A percentile compares a stretch with the other conserved stretches of the same genome.
Evolutionary conservation across 2,888 invertebrate genomes (phyloP).

Genomic region (Philereme vetulata): DNA sequence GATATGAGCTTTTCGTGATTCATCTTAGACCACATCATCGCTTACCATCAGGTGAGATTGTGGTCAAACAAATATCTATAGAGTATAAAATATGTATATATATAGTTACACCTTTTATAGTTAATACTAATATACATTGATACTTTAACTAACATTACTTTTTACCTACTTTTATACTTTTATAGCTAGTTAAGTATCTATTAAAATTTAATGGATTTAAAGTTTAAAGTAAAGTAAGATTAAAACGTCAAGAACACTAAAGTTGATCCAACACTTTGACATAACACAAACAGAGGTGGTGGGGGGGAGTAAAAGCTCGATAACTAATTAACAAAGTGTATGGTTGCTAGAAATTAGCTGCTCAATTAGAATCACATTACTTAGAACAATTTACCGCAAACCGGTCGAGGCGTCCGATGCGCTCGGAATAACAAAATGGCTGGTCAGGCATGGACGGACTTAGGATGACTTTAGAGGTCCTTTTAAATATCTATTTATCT

Average conservation of each 20-base stretch:
- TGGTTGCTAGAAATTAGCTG: slow-evolving; percentile 75
- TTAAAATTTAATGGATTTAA: no score
- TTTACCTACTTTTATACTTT: no score
- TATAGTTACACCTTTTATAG: no score
- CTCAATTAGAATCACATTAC: slow-evolving; percentile 83
- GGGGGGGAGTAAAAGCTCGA: slow-evolving; percentile 40
- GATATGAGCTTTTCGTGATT: no score
- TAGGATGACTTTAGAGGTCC: slow-evolving; percentile 3
- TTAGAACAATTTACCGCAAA: slow-evolving; percentile 79
- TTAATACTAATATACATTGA: no score
- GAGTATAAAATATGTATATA: no score
- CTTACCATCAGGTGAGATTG: no score
- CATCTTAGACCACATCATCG: no score
- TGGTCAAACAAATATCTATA: no score
- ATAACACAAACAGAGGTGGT: slow-evolving; percentile 34
- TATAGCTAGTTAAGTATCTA: no score
- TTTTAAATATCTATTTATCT: background rate
- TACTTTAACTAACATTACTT: no score
- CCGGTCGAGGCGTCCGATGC: slow-evolving; percentile 68
- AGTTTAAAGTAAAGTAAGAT: no score
- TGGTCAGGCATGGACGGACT: slow-evolving; percentile 40
- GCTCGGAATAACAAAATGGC: slow-evolving; percentile 72
- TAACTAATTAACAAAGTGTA: slow-evolving; percentile 68
- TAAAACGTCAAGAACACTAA: background rate
- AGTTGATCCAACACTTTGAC: slow-evolving; percentile 2